Evolutionary conservation across 2,113 vertebrate genomes (phyloP).

Genomic region (Oostethus manadensis): DNA sequence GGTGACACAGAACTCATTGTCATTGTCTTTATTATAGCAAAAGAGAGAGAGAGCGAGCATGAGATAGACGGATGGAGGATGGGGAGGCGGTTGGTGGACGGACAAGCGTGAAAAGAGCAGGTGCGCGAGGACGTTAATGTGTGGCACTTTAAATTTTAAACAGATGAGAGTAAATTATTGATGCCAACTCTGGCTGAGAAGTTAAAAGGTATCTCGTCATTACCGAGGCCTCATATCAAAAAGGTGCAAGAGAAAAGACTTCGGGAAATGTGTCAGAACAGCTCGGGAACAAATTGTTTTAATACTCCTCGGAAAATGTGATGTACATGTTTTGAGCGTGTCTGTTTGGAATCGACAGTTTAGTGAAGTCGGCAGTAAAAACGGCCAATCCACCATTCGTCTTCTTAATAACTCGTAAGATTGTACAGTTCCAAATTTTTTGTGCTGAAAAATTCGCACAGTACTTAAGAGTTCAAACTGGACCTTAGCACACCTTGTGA

Average conservation of each 20-base stretch:
- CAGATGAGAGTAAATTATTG: conserved; percentile 74
- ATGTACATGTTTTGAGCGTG: not conserved
- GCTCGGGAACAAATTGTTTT: conserved; percentile 4
- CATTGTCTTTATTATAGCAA: conserved; percentile 54
- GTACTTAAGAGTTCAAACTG: no score
- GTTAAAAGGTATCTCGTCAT: conserved; percentile 78
- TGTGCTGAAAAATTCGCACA: no score
- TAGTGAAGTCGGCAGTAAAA: not conserved
- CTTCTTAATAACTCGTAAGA: no score
- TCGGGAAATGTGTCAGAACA: conserved; percentile 30
- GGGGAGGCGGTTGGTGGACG: conserved; percentile 41
- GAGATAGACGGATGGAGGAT: not conserved
- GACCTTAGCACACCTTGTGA: no score
- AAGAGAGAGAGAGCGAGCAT: conserved; percentile 7
- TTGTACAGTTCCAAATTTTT: no score
- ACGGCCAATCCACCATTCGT: no score
- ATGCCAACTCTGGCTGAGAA: conserved; percentile 71
- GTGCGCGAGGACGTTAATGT: conserved; percentile 74
- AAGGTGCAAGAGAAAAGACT: conserved; percentile 43
- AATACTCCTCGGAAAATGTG: not conserved
- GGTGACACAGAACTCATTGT: conserved; percentile 55
- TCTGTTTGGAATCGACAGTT: not conserved
- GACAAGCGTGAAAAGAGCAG: conserved; percentile 72
- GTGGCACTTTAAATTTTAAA: conserved; percentile 79
- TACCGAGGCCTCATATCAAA: conserved; percentile 54